phyloP scores from a whole-genome alignment of 2,113 vertebrate genomes.

The Chroicocephalus ridibundus region DNA sequence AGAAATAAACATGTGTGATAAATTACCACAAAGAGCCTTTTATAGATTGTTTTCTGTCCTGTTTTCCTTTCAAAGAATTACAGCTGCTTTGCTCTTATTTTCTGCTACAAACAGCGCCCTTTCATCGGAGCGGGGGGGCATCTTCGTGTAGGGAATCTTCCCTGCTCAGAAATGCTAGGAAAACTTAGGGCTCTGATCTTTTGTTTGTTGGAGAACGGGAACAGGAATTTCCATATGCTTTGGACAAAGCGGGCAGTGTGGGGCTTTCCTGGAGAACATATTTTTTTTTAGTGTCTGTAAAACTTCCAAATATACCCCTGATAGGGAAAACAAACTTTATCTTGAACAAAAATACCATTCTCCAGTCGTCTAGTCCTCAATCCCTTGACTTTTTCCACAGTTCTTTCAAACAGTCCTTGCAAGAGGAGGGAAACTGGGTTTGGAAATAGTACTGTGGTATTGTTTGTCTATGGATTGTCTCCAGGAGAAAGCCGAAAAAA shows the following conservation, averaged over 20 bases:
- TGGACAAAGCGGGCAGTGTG: background rate
- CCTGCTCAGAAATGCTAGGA: background rate
- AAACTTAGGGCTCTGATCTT: background rate
- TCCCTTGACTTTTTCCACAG: background rate
- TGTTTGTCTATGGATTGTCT: background rate
- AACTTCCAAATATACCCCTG: background rate
- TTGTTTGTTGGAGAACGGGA: background rate
- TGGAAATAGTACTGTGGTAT: background rate
- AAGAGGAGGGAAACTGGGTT: background rate
- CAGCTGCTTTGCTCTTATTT: constrained; percentile 53
- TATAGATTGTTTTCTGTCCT: constrained; percentile 60
- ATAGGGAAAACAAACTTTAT: constrained; percentile 11
- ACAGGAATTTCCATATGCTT: background rate
- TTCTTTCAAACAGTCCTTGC: background rate
- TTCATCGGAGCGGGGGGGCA: background rate
- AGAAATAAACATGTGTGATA: constrained; percentile 67
- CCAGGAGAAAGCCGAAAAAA: background rate
- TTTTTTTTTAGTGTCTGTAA: background rate
- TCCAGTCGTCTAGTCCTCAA: background rate
- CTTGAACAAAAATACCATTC: background rate
- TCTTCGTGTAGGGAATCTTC: background rate
- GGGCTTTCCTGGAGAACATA: background rate
- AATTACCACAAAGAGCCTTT: constrained; percentile 67
- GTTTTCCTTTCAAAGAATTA: constrained; percentile 61
- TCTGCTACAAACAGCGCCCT: background rate